A percentile compares a stretch with the other conserved stretches of the same genome.
These are phyloP conservation scores for Paraescarpia echinospica DNA, from an alignment of 1,140 invertebrate genomes.

Conservation along the genomic window DNA sequence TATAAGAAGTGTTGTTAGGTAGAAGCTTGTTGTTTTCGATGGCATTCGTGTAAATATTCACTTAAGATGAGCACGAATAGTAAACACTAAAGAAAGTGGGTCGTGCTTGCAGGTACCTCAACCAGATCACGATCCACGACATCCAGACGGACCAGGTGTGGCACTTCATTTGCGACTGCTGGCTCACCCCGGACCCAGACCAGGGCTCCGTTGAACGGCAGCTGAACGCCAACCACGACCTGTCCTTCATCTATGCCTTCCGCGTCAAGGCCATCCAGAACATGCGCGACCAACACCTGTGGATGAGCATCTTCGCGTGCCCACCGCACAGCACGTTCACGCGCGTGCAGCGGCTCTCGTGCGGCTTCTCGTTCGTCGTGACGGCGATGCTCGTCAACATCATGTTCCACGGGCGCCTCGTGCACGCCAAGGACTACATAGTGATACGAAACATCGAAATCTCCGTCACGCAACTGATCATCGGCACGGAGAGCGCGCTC, in stretches of 20 bases:
- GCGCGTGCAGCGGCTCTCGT: not conserved
- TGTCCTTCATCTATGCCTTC: not conserved
- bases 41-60: too few species aligned
- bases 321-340: not conserved
- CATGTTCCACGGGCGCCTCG: not conserved
- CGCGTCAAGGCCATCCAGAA: not conserved
- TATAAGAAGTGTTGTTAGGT: too few species aligned
- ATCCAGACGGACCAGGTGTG: not conserved
- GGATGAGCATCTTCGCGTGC: slow-evolving; percentile 15
- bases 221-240: not conserved
- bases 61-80: too few species aligned
- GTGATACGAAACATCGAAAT: not conserved
- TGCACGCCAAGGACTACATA: not conserved
- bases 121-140: slow-evolving; percentile 11
- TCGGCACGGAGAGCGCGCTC: not conserved
- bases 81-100: too few species aligned
- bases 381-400: not conserved
- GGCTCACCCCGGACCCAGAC: not conserved
- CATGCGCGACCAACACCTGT: slow-evolving; percentile 16
- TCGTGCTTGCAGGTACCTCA: slow-evolving; percentile 8
- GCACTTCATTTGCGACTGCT: slow-evolving; percentile 14
- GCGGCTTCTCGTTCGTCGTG: slow-evolving; percentile 1
- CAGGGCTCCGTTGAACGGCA: not conserved
- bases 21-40: too few species aligned
- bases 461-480: not conserved